Evolutionary conservation across 2,888 invertebrate species (phyloP).

Genomic region (Erebia ligea): DNA sequence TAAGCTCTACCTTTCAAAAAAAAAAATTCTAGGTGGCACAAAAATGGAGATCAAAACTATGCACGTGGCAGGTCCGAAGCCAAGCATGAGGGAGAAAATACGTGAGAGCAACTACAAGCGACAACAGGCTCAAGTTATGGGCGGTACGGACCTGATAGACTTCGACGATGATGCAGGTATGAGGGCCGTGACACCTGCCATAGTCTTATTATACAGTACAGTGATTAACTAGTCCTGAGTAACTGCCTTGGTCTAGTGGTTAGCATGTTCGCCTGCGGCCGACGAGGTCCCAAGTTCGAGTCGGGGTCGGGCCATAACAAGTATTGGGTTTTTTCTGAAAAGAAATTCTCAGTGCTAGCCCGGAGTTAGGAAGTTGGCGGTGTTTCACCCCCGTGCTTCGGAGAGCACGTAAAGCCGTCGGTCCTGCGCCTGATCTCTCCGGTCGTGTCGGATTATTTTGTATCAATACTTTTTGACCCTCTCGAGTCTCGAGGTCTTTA

Average conservation of each 20-base stretch:
- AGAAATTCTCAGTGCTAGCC: too few relatives aligned
- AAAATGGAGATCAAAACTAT: not conserved
- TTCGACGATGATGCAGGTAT: not conserved
- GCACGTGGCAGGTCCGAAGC: slow-evolving; percentile 16
- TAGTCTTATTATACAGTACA: not conserved
- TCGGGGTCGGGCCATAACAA: too few relatives aligned
- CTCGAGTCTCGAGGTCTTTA: not conserved
- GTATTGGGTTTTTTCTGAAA: too few relatives aligned
- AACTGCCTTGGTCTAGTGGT: too few relatives aligned
- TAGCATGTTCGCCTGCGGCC: too few relatives aligned
- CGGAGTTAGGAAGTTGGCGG: too few relatives aligned
- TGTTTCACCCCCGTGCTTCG: too few relatives aligned
- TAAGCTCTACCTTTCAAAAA: too few relatives aligned
- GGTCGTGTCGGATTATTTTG: not conserved
- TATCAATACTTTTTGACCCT: not conserved
- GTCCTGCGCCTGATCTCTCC: too few relatives aligned
- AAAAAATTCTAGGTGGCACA: not conserved
- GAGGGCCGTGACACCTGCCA: not conserved
- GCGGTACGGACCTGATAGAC: not conserved
- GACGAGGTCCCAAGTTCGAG: too few relatives aligned
- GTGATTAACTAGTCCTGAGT: too few relatives aligned
- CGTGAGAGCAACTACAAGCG: not conserved
- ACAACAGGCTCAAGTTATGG: not conserved
- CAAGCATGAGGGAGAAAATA: not conserved
- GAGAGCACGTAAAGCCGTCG: too few relatives aligned